A percentile compares a stretch with the other conserved stretches of the same genome.
Evolutionary conservation across 2,888 invertebrate species (phyloP).

Genomic region (Scaptomyza reducta): DNA sequence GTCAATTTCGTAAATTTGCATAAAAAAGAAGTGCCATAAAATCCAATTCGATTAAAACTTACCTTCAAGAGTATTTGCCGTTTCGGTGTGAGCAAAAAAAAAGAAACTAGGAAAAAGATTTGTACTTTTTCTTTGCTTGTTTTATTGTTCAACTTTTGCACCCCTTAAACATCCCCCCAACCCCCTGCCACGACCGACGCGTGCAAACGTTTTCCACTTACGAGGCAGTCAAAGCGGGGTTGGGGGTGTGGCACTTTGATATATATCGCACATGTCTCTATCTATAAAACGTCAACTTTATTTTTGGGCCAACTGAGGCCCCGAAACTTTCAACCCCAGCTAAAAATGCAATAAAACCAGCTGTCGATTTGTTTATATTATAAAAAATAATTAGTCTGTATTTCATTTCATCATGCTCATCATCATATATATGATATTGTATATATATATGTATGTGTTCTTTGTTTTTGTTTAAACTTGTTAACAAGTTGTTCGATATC

Average conservation of each 20-base stretch:
- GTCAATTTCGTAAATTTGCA: background rate
- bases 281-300: slow-evolving; percentile 78
- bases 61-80: slow-evolving; percentile 31
- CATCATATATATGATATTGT: slow-evolving; percentile 49
- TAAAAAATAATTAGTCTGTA: slow-evolving; percentile 77
- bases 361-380: slow-evolving; percentile 77
- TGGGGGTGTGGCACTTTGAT: slow-evolving; percentile 38
- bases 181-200: background rate
- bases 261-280: slow-evolving; percentile 71
- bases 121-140: slow-evolving; percentile 32
- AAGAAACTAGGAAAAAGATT: background rate
- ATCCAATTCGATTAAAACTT: slow-evolving; percentile 43
- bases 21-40: slow-evolving; percentile 29
- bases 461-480: slow-evolving; percentile 36
- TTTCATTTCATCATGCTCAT: slow-evolving; percentile 46
- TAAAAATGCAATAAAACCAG: slow-evolving; percentile 67
- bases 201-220: slow-evolving; percentile 10
- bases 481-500: slow-evolving; percentile 24
- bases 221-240: slow-evolving; percentile 16
- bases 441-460: slow-evolving; percentile 46
- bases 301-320: slow-evolving; percentile 70
- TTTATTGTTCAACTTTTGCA: slow-evolving; percentile 56
- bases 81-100: slow-evolving; percentile 19
- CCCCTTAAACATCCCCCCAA: background rate
- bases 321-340: background rate